Evolutionary conservation across 1,140 invertebrate species (phyloP).

Genomic region (Hesperophylax magnus): DNA sequence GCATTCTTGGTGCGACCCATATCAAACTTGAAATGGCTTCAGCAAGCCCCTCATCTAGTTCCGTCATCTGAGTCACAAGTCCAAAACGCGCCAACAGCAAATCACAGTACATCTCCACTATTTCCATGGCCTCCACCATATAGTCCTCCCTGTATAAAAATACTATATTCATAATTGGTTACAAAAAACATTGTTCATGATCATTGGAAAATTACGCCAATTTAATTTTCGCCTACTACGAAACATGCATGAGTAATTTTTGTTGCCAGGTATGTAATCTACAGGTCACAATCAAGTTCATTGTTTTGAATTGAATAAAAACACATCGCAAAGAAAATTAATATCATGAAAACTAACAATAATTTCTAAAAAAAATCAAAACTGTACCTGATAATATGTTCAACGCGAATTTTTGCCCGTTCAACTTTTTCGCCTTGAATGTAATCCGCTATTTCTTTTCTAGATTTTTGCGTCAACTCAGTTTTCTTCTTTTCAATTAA

Average conservation of each 20-base stretch:
- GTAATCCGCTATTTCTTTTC: constrained; percentile 98
- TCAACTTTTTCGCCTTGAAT: constrained; percentile 92
- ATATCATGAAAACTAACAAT: neutral
- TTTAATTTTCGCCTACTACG: too few relatives aligned
- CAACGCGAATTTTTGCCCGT: constrained; percentile 95
- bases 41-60: constrained; percentile 93
- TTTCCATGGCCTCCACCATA: constrained; percentile 98
- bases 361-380: constrained; percentile 14
- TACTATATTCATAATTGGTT: too few relatives aligned
- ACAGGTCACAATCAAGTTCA: too few relatives aligned
- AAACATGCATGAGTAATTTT: too few relatives aligned
- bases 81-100: constrained; percentile 97
- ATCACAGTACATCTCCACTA: constrained; percentile 99
- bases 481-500: constrained; percentile 98
- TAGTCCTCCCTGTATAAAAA: constrained; percentile 88
- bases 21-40: constrained; percentile 97
- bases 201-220: too few relatives aligned
- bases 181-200: too few relatives aligned
- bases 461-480: constrained; percentile 94
- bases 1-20: constrained; percentile 94
- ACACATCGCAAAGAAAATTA: too few relatives aligned
- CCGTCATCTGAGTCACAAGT: constrained; percentile 97
- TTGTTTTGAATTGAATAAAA: too few relatives aligned
- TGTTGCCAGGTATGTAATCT: too few relatives aligned
- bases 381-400: constrained; percentile 91